These are phyloP conservation scores for Rhyacophila evoluta DNA, from an alignment of 2,888 invertebrate species.

Conservation along the genomic window DNA sequence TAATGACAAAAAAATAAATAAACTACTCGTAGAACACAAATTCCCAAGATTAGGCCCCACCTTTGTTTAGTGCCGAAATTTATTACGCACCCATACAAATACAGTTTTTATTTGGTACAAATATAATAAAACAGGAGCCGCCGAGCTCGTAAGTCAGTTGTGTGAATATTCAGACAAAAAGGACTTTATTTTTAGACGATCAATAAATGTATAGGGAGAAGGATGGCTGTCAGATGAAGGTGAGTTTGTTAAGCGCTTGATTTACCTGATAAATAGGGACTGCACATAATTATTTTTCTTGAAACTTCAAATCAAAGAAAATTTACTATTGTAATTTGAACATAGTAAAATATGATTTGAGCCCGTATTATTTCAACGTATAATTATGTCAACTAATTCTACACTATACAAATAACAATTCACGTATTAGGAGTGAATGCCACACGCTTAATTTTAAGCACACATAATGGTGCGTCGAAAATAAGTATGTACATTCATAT, in stretches of 20 bases:
- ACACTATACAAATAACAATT: no score
- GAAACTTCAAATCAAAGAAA: no score
- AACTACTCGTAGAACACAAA: background rate
- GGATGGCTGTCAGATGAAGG: background rate
- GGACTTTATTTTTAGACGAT: constrained; percentile 18
- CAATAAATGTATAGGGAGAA: background rate
- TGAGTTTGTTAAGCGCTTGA: background rate
- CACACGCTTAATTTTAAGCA: no score
- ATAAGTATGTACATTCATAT: no score
- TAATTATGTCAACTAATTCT: no score
- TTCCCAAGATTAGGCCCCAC: background rate
- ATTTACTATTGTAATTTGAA: no score
- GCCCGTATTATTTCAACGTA: no score
- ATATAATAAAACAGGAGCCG: constrained; percentile 3
- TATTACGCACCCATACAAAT: background rate
- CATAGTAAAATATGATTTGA: no score
- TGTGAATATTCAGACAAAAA: constrained; percentile 19
- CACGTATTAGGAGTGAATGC: no score
- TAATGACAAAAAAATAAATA: background rate
- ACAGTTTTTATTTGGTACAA: constrained; percentile 2
- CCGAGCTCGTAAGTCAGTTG: background rate
- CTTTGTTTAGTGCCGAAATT: background rate
- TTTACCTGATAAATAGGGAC: no score
- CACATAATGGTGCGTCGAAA: no score
- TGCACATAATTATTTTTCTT: no score